phyloP scores from a whole-genome alignment of 2,888 invertebrate genomes.

The Zygothrica quintamaculata region DNA sequence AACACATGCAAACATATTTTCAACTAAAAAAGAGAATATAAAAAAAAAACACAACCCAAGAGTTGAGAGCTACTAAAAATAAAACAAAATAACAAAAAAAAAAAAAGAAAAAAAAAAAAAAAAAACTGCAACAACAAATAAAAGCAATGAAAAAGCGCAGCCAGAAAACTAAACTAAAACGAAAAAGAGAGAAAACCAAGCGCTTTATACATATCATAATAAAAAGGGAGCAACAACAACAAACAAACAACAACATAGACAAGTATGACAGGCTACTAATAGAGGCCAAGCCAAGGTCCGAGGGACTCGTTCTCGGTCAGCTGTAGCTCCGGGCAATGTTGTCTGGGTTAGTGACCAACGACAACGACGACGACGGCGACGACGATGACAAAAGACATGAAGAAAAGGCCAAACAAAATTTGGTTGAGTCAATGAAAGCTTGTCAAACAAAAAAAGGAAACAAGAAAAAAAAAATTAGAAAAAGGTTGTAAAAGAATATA shows the following conservation, averaged over 20 bases:
- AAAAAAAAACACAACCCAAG: slow-evolving; percentile 39
- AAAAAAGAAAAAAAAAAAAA: slow-evolving; percentile 12
- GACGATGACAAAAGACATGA: slow-evolving; percentile 30
- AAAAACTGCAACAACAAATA: slow-evolving; percentile 28
- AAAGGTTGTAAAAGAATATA: not conserved
- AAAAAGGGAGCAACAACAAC: slow-evolving; percentile 22
- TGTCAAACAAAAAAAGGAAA: slow-evolving; percentile 14
- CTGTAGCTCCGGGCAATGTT: slow-evolving; percentile 39
- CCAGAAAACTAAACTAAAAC: slow-evolving; percentile 17
- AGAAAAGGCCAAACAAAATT: slow-evolving; percentile 37
- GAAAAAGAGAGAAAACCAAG: slow-evolving; percentile 10
- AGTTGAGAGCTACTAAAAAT: slow-evolving; percentile 32
- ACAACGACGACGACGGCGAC: slow-evolving; percentile 11
- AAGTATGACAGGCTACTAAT: slow-evolving; percentile 55
- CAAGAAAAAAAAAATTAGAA: not conserved
- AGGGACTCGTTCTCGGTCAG: slow-evolving; percentile 44
- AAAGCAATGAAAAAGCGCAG: slow-evolving; percentile 32
- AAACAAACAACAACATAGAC: slow-evolving; percentile 24
- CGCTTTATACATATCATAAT: slow-evolving; percentile 42
- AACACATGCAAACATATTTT: slow-evolving; percentile 1
- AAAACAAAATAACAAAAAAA: slow-evolving; percentile 22
- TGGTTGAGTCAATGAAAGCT: slow-evolving; percentile 49
- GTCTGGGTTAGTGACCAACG: slow-evolving; percentile 58
- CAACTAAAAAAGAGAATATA: not conserved
- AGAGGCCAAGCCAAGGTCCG: slow-evolving; percentile 53